Conservation (phyloP, 2,888 invertebrate species). For the Asteroscopus sphinx region DNA sequence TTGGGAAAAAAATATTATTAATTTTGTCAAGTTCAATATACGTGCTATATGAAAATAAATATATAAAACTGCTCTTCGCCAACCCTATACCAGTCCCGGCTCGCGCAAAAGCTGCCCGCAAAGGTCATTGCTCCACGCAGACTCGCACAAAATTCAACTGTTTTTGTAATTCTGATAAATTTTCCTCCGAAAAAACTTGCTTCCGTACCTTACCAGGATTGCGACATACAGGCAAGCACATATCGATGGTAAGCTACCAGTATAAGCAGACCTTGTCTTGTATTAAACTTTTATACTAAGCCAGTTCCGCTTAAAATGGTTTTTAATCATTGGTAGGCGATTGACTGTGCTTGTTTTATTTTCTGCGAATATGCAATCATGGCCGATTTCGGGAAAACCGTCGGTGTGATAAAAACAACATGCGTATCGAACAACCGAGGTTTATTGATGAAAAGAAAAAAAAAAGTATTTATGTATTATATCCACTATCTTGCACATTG, state of each 20-base stretch:
- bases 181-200: constrained; percentile 46
- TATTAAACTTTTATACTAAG: too few species aligned
- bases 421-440: neutral
- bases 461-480: neutral
- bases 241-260: too few species aligned
- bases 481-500: too few species aligned
- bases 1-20: too few species aligned
- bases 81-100: constrained; percentile 23
- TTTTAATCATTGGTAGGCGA: too few species aligned
- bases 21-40: too few species aligned
- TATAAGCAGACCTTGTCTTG: too few species aligned
- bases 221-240: too few species aligned
- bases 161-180: constrained; percentile 51
- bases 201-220: constrained; percentile 36
- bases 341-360: constrained; percentile 39
- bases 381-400: constrained; percentile 16
- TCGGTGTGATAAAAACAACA: constrained; percentile 23
- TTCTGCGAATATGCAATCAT: constrained; percentile 23
- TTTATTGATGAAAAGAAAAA: constrained; percentile 26
- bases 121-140: constrained; percentile 43
- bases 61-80: neutral
- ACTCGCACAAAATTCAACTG: constrained; percentile 45
- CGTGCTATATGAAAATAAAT: too few species aligned
- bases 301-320: too few species aligned
- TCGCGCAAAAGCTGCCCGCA: constrained; percentile 34